Base-by-base conservation (phyloP, 2,113 vertebrate species). In the Heliornis fulica region DNA sequence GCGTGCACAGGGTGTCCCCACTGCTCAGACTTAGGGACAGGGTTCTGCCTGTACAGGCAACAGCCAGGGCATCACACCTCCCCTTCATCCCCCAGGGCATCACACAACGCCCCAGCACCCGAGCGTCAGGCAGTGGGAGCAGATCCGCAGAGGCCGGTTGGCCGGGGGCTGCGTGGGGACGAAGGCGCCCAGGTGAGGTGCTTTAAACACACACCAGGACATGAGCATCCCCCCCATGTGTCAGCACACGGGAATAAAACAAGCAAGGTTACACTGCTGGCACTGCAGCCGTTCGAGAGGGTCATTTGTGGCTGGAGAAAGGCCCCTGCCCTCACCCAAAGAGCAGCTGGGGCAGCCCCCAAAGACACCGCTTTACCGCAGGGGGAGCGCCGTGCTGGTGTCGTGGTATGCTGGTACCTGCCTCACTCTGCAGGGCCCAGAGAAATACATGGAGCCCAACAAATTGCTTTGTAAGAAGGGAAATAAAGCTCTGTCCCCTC, bases 201-300 rank as follows among this genome's bases (percentile, higher is more conserved):
- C 22, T 43, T 16, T 31, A 11, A 66, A 23, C 1, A 10, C 88
- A 45, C 48, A 20, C 12, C 45, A 1, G 0, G 5, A 1, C 34
- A 4, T 20, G 2, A 7, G 29, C 48, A 40, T 5, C 95, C 59
- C 12, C 60, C 23, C 38, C 38, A 15, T 7, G 59, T 7, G 0
- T 40, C 77, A 3, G 0, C 0, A 4, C 8, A 0, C 10, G 45
- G 32, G 26, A 78, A n/a, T 6, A 25, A 64, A 74, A 7, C 26
- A 5, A n/a, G 34, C 5, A 4, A 2, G 4, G 3, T 7, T 10
- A 5, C 3, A 0, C 7, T 4, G 22, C 83, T 15, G 63, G 32
- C 4, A 2, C 26, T 0, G 0, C 2, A 59, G 4, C 7, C 19
- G 1, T 3, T 3, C 7, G 28, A 63, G 19, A 3, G 48, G 41